Base-by-base conservation (phyloP, 1,140 invertebrate genomes). In the Cotesia chilonis region DNA sequence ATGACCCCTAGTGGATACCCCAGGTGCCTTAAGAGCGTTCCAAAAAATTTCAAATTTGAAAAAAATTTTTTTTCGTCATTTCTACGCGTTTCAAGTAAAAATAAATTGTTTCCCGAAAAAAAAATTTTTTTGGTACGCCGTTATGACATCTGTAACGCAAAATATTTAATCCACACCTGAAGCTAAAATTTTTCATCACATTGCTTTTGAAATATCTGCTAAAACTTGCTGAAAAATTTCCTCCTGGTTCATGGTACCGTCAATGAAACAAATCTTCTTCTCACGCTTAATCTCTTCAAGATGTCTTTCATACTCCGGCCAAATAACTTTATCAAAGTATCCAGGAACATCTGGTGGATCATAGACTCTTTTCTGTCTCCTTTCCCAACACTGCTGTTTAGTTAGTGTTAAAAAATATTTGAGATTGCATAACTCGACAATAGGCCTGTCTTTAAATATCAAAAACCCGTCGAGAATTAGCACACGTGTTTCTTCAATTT, bases 271-370 rank as follows among this genome's bases (percentile, higher is more conserved):
- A 47, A 87, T 77, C 37, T 82, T 51, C 14, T 72, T 55, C 54
- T 85, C 68, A 41, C 67, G 66, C 17, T 77, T 38, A 41, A 88
- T 77, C 80, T 84, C 79, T 0, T 73, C 52, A 67, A 76, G 77
- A 47, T 88, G 72, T 63, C 78, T 85, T 35, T 89, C 69, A 80
- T 92, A 92, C 76, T 92, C 90, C 0, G 93, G 93, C 93, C 94
- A 95, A 1, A 93, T 93, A 74, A 91, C 90, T 47, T 85, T 84
- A 14, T 95, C 92, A 82, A 95, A 95, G 87, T 95, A 95, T 1
- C 92, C 92, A 3, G 90, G 90, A 4, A 92, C 89, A 86, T 95
- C 94, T 4, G 94, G 92, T 14, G 93, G 94, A 71, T 92, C 89
- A 78, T 95, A 96, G 10, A 84, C 78, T 4, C 94, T 87, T n/a